These are phyloP conservation scores for Crossaster papposus DNA, from an alignment of 53 echinoderm and acorn worm genomes.

Conservation along the genomic window DNA sequence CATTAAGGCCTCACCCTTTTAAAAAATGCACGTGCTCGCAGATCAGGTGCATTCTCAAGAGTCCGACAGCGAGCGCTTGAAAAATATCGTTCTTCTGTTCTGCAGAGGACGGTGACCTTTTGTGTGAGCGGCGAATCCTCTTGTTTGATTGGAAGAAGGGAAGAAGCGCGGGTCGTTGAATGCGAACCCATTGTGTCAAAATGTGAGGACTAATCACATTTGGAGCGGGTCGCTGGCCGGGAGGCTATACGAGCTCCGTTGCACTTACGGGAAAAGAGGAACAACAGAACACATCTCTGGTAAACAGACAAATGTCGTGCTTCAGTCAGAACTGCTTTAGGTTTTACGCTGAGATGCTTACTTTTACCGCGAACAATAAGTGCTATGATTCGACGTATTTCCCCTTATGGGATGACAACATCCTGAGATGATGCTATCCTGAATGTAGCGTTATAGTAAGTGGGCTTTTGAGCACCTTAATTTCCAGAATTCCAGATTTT, in stretches of 20 bases:
- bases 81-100: too few species aligned
- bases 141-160: not conserved
- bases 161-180: slow-evolving; percentile 32
- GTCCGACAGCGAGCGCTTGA: not conserved
- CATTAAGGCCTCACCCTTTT: slow-evolving; percentile 1
- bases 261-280: not conserved
- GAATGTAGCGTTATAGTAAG: too few species aligned
- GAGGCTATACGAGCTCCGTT: not conserved
- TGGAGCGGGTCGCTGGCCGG: slow-evolving; percentile 39
- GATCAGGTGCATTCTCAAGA: not conserved
- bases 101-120: not conserved
- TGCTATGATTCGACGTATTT: too few species aligned
- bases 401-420: too few species aligned
- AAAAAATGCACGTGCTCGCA: not conserved
- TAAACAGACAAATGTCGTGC: not conserved
- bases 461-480: too few species aligned
- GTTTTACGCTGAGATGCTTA: not conserved
- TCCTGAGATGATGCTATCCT: too few species aligned
- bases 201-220: slow-evolving; percentile 43
- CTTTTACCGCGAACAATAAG: too few species aligned
- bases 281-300: too few species aligned
- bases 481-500: too few species aligned
- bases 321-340: not conserved
- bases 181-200: slow-evolving; percentile 25
- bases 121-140: not conserved